phyloP scores from a whole-genome alignment of 2,888 invertebrate species.

The Orthosia incerta region DNA sequence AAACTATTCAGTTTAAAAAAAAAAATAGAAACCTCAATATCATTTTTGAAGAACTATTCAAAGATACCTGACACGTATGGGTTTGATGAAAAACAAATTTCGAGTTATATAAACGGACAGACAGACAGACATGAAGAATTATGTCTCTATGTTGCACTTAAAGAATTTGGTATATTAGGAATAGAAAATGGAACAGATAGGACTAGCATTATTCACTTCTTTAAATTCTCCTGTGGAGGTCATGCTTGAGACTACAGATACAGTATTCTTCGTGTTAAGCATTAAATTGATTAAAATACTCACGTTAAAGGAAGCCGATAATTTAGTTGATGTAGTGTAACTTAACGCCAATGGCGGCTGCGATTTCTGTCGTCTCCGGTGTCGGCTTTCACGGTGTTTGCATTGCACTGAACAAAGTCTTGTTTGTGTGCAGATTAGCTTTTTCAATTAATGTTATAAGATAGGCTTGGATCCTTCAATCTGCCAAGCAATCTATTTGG shows the following conservation, averaged over 20 bases:
- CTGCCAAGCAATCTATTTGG: background rate
- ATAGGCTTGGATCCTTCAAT: background rate
- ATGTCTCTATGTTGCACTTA: too few relatives aligned
- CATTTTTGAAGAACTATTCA: too few relatives aligned
- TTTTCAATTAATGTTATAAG: background rate
- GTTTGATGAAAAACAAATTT: too few relatives aligned
- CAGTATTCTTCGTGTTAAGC: background rate
- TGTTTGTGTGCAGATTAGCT: conserved; percentile 8
- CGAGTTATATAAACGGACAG: too few relatives aligned
- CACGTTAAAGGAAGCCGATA: conserved; percentile 21
- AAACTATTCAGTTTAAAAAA: too few relatives aligned
- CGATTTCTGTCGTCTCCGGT: conserved; percentile 21
- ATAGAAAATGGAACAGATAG: too few relatives aligned
- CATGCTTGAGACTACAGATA: too few relatives aligned
- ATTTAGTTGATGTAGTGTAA: conserved; percentile 29
- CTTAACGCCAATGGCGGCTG: conserved; percentile 9
- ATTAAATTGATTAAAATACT: conserved; percentile 4
- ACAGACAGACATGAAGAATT: too few relatives aligned
- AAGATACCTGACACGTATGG: too few relatives aligned
- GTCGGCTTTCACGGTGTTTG: conserved; percentile 30
- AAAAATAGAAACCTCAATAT: too few relatives aligned
- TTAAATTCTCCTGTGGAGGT: background rate
- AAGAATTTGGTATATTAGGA: too few relatives aligned
- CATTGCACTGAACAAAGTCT: conserved; percentile 8
- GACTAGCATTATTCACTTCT: background rate